These are phyloP conservation scores for Drosophila maculinotata DNA, from an alignment of 2,888 invertebrate genomes.

Conservation along the genomic window DNA sequence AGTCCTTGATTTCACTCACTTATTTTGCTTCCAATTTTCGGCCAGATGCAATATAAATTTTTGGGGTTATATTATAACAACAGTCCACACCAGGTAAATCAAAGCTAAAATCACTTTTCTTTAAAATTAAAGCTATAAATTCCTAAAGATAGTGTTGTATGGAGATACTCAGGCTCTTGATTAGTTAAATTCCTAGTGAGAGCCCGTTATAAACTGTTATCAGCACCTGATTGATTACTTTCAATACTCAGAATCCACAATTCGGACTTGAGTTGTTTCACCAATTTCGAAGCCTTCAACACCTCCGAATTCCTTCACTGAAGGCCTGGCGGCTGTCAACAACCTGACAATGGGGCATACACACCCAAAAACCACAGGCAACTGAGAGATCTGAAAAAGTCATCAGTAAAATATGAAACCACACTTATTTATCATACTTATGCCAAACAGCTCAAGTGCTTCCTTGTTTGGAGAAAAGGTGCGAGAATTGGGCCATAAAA, in stretches of 20 bases:
- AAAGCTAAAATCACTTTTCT: too few species aligned
- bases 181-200: too few species aligned
- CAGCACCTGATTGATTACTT: neutral
- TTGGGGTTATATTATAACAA: neutral
- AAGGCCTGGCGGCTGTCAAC: constrained; percentile 31
- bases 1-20: constrained; percentile 36
- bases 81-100: too few species aligned
- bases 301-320: too few species aligned
- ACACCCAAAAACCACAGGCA: neutral
- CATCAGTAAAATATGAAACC: constrained; percentile 27
- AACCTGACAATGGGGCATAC: constrained; percentile 31
- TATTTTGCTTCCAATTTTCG: constrained; percentile 7
- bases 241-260: neutral
- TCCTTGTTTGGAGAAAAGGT: constrained; percentile 23
- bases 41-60: neutral
- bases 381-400: constrained; percentile 19
- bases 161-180: too few species aligned
- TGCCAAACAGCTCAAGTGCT: constrained; percentile 29
- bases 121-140: too few species aligned
- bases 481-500: constrained; percentile 31
- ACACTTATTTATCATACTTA: constrained; percentile 59
- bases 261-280: constrained; percentile 8
- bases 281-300: neutral
- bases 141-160: too few species aligned
- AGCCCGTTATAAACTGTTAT: neutral